Evolutionary conservation across 2,888 invertebrate species (phyloP).

Genomic region (Stictocephala bisonia): DNA sequence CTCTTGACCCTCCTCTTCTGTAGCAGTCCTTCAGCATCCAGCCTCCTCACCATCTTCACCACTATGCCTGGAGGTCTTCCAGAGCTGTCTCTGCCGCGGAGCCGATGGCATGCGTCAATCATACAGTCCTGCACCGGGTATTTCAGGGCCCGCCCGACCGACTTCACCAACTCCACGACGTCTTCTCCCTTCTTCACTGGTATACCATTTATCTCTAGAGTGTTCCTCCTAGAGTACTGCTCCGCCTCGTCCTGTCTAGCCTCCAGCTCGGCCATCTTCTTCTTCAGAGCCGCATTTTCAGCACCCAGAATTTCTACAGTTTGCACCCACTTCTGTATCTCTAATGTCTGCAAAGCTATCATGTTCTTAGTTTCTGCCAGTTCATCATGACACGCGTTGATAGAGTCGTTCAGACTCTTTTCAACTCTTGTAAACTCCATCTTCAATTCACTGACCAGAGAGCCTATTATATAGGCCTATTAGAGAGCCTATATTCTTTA

Average conservation of each 20-base stretch:
- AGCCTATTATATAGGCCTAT: too few species aligned
- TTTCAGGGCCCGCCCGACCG: neutral
- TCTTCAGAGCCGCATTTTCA: constrained; percentile 12
- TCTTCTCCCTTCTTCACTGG: neutral
- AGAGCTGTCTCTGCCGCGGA: neutral
- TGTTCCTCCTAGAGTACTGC: constrained; percentile 12
- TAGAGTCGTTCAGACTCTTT: constrained; percentile 5
- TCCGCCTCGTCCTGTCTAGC: neutral
- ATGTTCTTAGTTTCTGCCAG: constrained; percentile 4
- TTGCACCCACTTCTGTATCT: constrained; percentile 2
- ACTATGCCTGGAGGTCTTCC: constrained; percentile 9
- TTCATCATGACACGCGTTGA: constrained; percentile 16
- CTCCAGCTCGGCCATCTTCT: constrained; percentile 4
- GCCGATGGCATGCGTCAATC: constrained; percentile 11
- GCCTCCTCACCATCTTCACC: constrained; percentile 25
- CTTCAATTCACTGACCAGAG: neutral
- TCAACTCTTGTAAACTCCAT: constrained; percentile 14
- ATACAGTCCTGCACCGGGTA: neutral
- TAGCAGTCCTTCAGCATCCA: constrained; percentile 23
- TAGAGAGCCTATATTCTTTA: neutral
- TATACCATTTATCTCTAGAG: neutral
- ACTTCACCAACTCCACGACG: neutral
- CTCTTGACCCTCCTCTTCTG: constrained; percentile 7
- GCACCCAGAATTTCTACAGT: neutral
- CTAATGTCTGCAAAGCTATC: neutral